These are phyloP conservation scores for Poecilia picta DNA, from an alignment of 2,797 vertebrate genomes.

Conservation along the genomic window DNA sequence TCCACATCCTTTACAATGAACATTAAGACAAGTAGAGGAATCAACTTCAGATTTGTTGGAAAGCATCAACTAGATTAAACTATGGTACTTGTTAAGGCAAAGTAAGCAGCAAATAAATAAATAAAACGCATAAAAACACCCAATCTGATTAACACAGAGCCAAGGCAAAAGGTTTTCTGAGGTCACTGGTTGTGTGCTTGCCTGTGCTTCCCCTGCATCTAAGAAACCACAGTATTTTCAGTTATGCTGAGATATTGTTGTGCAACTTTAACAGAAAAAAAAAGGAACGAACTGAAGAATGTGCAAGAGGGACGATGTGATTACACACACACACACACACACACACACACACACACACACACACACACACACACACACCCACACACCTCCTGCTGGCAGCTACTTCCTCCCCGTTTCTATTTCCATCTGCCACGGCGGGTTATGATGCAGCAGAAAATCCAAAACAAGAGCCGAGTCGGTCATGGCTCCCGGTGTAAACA, in stretches of 20 bases:
- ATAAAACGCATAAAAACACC: conserved; percentile 1
- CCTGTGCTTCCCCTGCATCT: conserved; percentile 39
- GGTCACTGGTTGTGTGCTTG: conserved; percentile 16
- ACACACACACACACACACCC: neutral
- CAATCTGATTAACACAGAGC: conserved; percentile 14
- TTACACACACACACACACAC: neutral
- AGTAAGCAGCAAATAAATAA: neutral
- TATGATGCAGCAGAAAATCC: conserved; percentile 50
- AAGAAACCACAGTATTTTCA: conserved; percentile 54
- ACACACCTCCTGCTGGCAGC: conserved; percentile 36
- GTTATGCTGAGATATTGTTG: conserved; percentile 52
- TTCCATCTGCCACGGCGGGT: conserved; percentile 65
- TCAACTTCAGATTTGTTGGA: neutral
- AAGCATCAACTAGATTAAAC: neutral
- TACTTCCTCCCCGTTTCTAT: conserved; percentile 71
- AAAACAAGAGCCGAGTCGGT: conserved; percentile 24
- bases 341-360: conserved; percentile 4
- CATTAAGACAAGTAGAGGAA: neutral
- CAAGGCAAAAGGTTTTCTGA: conserved; percentile 8
- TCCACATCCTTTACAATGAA: neutral
- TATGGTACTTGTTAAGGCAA: neutral
- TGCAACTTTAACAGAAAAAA: conserved; percentile 43
- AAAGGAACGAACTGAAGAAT: conserved; percentile 54
- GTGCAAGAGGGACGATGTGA: conserved; percentile 35
- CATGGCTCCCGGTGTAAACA: conserved; percentile 53